These are phyloP conservation scores for Pristionchus exspectatus DNA, from an alignment of 2,888 invertebrate genomes.

Conservation along the genomic window DNA sequence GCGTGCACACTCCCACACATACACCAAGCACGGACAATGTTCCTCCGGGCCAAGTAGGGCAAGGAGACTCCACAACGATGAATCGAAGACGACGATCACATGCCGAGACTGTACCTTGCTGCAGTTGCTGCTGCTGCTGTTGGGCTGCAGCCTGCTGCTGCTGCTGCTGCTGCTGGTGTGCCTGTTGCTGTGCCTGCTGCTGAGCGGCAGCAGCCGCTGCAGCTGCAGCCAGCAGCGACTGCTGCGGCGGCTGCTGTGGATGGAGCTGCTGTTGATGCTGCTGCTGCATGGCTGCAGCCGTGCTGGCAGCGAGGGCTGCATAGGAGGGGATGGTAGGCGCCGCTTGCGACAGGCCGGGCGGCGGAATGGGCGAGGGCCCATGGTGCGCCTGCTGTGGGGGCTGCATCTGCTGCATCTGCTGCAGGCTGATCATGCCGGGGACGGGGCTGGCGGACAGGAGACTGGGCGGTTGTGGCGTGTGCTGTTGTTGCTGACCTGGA, in stretches of 20 bases:
- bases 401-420: background rate
- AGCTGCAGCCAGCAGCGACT: slow-evolving; percentile 28
- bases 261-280: slow-evolving; percentile 55
- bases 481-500: slow-evolving; percentile 13
- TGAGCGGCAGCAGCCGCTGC: background rate
- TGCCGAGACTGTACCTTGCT: slow-evolving; percentile 27
- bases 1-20: background rate
- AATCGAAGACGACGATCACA: background rate
- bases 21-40: background rate
- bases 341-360: background rate
- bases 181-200: slow-evolving; percentile 52
- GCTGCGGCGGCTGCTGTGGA: slow-evolving; percentile 54
- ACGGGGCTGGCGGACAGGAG: background rate
- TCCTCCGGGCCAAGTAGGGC: background rate
- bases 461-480: slow-evolving; percentile 11
- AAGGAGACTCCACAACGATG: slow-evolving; percentile 2
- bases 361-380: background rate
- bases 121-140: slow-evolving; percentile 57
- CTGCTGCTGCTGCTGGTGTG: slow-evolving; percentile 55
- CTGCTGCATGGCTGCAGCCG: slow-evolving; percentile 7
- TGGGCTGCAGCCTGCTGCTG: slow-evolving; percentile 49
- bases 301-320: background rate
- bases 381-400: background rate
- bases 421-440: background rate
- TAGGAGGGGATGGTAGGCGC: background rate